Base-by-base conservation (phyloP, 2,113 vertebrate species). In the Pipa parva region DNA sequence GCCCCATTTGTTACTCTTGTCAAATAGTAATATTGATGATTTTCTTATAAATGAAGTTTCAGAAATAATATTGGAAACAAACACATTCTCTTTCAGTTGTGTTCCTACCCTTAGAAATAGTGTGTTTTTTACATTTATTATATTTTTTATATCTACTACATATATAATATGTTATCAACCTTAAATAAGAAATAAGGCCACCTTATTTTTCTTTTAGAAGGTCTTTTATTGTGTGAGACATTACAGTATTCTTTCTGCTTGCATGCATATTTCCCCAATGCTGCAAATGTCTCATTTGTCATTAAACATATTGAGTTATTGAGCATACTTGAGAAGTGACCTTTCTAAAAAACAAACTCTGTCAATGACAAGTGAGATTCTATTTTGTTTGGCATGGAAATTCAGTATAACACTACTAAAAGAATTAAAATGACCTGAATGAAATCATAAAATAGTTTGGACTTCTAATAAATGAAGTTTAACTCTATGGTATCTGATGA, bases 271-370 rank as follows among this genome's bases (percentile, higher is more conserved):
- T 58, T 58, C 20, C 22, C 7, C 29, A n/a, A 33, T 5, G 5
- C 54, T 20, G n/a, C 59, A 61, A 61, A 29, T 48, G 42, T 61
- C 39, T 61, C 39, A 61, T 61, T 48, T 61, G 39, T 48, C 39
- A 48, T 48, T 48, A 18, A 61, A 36, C 27, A 29, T 61, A 61
- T 42, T 61, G 59, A 58, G 55, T 29, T 61, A 61, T 61, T 46
- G 39, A 36, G 36, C 59, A 48, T 21, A 61, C 39, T 48, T 61
- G 24, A 61, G 26, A 20, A 48, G 24, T 29, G 39, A 61, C 59
- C 59, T 61, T 48, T 61, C 7, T 28, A 33, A 27, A 42, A 61
- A 61, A 29, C 59, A 61, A 55, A 29, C 39, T 61, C 25, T 48
- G 59, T 61, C 59, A 61, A 17, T 46, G 59, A 61, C 58, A 60